Conservation (phyloP, 2,888 invertebrate genomes). For the Sisyra nigra region DNA sequence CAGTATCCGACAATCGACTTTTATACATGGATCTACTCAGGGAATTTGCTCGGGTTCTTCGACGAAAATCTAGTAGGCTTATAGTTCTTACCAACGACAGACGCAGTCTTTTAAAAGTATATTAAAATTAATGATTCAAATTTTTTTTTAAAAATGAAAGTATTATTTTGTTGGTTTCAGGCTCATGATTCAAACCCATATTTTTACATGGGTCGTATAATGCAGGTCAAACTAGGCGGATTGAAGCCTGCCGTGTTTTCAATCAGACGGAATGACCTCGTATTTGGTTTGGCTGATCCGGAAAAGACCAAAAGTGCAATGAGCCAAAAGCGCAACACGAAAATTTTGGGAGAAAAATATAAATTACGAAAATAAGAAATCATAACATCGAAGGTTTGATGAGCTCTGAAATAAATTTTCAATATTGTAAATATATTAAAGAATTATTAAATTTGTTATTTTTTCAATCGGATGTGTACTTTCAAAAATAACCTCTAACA, state of each 20-base stretch:
- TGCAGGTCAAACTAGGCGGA: conserved; percentile 1
- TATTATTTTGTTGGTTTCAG: neutral
- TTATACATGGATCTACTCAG: conserved; percentile 31
- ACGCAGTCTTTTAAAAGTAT: conserved; percentile 8
- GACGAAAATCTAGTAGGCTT: conserved; percentile 29
- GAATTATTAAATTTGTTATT: too few relatives aligned
- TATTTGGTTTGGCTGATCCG: neutral
- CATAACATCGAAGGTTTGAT: too few relatives aligned
- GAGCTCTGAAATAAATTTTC: too few relatives aligned
- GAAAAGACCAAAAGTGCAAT: too few relatives aligned
- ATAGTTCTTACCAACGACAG: conserved; percentile 31
- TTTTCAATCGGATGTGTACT: too few relatives aligned
- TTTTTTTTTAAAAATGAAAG: neutral
- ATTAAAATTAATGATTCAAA: neutral
- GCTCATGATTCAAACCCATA: neutral
- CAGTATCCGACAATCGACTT: conserved; percentile 28
- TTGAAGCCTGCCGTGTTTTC: neutral
- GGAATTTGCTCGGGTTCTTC: conserved; percentile 32
- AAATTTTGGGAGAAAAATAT: too few relatives aligned
- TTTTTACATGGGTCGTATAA: neutral
- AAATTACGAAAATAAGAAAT: too few relatives aligned
- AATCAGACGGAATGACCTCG: neutral
- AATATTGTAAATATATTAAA: too few relatives aligned
- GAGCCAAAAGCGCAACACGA: too few relatives aligned
- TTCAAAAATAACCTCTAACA: too few relatives aligned